phyloP scores from a whole-genome alignment of 2,888 invertebrate genomes.

The Tribolium freemani region DNA sequence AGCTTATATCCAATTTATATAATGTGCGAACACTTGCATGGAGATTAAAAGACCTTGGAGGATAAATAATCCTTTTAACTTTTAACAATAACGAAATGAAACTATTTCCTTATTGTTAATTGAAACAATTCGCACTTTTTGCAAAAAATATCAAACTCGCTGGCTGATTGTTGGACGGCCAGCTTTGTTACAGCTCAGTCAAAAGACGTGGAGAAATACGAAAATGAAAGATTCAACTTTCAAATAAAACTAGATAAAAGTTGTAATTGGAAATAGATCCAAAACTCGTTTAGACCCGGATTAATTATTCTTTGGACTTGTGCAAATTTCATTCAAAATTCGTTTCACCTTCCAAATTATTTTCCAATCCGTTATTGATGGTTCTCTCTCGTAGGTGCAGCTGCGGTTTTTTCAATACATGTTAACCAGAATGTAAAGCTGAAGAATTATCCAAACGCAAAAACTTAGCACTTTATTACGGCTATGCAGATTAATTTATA shows the following conservation, averaged over 20 bases:
- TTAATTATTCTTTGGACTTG: conserved; percentile 27
- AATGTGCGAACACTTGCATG: conserved; percentile 38
- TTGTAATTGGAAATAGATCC: conserved; percentile 42
- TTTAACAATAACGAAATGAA: conserved; percentile 18
- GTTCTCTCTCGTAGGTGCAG: not conserved
- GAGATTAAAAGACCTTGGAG: conserved; percentile 39
- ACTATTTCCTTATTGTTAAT: conserved; percentile 3
- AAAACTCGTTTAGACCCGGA: conserved; percentile 19
- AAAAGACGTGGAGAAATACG: conserved; percentile 32
- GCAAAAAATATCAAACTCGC: not conserved
- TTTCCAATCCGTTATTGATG: conserved; percentile 1
- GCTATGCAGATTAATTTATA: not conserved
- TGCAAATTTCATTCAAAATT: conserved; percentile 18
- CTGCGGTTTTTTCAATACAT: not conserved
- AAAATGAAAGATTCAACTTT: conserved; percentile 35
- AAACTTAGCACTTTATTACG: not conserved
- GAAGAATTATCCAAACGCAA: not conserved
- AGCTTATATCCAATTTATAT: conserved; percentile 43
- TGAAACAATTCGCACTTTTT: not conserved
- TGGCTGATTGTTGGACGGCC: conserved; percentile 18
- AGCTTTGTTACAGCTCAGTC: conserved; percentile 32
- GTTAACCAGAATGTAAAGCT: not conserved
- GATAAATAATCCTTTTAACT: conserved; percentile 37
- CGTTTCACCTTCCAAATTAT: not conserved
- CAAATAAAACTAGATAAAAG: conserved; percentile 35